Evolutionary conservation across 1,140 invertebrate genomes (phyloP).

Genomic region (Berghia stephanieae): DNA sequence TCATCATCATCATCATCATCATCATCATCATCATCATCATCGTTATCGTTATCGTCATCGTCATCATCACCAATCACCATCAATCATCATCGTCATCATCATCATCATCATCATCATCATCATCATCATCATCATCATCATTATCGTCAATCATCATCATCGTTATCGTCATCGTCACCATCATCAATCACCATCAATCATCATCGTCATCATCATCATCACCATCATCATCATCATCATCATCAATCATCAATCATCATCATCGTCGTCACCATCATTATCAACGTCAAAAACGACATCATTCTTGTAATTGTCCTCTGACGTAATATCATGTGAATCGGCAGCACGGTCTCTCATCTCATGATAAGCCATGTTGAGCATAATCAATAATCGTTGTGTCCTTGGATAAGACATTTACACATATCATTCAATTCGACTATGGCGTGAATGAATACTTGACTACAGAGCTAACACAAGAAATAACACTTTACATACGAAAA

Average conservation of each 20-base stretch:
- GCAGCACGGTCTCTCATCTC: no score
- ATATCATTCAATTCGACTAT: background rate
- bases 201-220: conserved; percentile 8
- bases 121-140: background rate
- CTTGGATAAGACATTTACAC: background rate
- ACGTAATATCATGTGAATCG: no score
- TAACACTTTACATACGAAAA: background rate
- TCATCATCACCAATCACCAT: background rate
- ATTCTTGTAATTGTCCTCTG: no score
- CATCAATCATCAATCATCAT: no score
- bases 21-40: background rate
- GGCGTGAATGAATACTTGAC: background rate
- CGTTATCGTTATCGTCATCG: background rate
- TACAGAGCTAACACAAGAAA: background rate
- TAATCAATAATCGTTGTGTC: no score
- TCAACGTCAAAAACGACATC: no score
- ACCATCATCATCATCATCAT: no score
- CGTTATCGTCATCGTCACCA: background rate
- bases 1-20: conserved; percentile 9
- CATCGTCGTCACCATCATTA: no score
- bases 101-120: background rate
- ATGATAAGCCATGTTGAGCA: no score
- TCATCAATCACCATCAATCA: no score
- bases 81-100: background rate
- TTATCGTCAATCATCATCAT: background rate